A percentile compares a stretch with the other conserved stretches of the same genome.
These are phyloP conservation scores for Drosophila bocki DNA, from an alignment of 1,140 invertebrate species.

Conservation along the genomic window DNA sequence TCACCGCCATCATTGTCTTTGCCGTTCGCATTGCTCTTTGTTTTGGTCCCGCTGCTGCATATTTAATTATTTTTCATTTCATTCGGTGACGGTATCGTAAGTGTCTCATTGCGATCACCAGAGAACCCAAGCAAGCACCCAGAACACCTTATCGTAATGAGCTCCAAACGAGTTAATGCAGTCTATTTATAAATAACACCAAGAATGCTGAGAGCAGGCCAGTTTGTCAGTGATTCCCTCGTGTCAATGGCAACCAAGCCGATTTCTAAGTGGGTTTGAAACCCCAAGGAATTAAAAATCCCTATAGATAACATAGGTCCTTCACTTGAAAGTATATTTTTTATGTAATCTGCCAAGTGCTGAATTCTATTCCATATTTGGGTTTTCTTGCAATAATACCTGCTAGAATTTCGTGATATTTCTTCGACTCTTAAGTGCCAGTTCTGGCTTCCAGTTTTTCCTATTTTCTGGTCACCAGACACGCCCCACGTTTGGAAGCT, in stretches of 20 bases:
- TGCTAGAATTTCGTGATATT: neutral
- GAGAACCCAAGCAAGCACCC: conserved; percentile 25
- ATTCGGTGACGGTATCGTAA: conserved; percentile 31
- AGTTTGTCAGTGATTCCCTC: neutral
- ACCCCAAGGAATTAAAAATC: accelerated
- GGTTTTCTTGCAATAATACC: neutral
- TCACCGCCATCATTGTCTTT: conserved; percentile 30
- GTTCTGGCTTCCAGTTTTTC: neutral
- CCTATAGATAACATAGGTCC: neutral
- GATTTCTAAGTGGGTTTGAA: neutral
- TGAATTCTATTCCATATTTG: neutral
- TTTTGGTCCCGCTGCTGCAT: conserved; percentile 44
- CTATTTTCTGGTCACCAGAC: neutral
- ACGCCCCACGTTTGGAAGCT: conserved; percentile 2
- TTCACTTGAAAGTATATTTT: neutral
- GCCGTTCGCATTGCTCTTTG: conserved; percentile 15
- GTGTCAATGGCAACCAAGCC: neutral
- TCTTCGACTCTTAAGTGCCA: neutral
- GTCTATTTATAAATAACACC: conserved; percentile 7
- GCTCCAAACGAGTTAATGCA: neutral
- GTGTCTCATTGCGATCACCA: conserved; percentile 37
- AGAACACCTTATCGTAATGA: conserved; percentile 26
- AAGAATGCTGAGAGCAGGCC: neutral
- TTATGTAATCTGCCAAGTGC: neutral
- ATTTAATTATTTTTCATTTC: conserved; percentile 62